phyloP scores from a whole-genome alignment of 2,797 vertebrate species.

The Knipowitschia caucasica region DNA sequence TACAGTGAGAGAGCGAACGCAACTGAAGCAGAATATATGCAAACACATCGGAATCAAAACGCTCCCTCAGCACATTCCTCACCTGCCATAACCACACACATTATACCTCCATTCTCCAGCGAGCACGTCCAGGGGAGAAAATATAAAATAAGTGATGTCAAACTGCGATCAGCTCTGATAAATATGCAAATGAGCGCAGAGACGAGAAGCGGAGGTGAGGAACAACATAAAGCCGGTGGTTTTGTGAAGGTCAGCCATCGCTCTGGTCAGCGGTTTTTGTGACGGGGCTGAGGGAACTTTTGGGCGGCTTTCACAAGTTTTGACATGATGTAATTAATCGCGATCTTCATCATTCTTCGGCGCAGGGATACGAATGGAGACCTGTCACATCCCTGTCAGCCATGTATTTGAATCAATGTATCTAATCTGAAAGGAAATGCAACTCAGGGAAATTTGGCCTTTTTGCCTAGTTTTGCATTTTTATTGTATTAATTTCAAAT shows the following conservation, averaged over 20 bases:
- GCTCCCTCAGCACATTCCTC: slow-evolving; percentile 76
- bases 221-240: slow-evolving; percentile 83
- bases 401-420: slow-evolving; percentile 56
- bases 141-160: slow-evolving; percentile 72
- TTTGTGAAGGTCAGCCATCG: slow-evolving; percentile 81
- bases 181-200: slow-evolving; percentile 86
- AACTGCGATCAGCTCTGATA: slow-evolving; percentile 82
- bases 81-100: slow-evolving; percentile 72
- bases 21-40: slow-evolving; percentile 63
- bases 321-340: slow-evolving; percentile 74
- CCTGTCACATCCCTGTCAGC: slow-evolving; percentile 42
- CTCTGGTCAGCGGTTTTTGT: slow-evolving; percentile 75
- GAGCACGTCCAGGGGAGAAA: slow-evolving; percentile 48
- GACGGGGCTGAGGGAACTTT: slow-evolving; percentile 52
- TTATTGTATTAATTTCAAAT: background rate
- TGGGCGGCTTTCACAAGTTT: slow-evolving; percentile 63
- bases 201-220: slow-evolving; percentile 83
- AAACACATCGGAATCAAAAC: slow-evolving; percentile 69
- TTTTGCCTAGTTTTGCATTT: slow-evolving; percentile 27
- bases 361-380: slow-evolving; percentile 40
- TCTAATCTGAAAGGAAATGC: slow-evolving; percentile 36
- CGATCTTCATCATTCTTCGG: slow-evolving; percentile 55
- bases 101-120: slow-evolving; percentile 51
- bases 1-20: slow-evolving; percentile 65
- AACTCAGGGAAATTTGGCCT: slow-evolving; percentile 17